These are phyloP conservation scores for Amphipyra berbera DNA, from an alignment of 2,888 invertebrate species.

Conservation along the genomic window DNA sequence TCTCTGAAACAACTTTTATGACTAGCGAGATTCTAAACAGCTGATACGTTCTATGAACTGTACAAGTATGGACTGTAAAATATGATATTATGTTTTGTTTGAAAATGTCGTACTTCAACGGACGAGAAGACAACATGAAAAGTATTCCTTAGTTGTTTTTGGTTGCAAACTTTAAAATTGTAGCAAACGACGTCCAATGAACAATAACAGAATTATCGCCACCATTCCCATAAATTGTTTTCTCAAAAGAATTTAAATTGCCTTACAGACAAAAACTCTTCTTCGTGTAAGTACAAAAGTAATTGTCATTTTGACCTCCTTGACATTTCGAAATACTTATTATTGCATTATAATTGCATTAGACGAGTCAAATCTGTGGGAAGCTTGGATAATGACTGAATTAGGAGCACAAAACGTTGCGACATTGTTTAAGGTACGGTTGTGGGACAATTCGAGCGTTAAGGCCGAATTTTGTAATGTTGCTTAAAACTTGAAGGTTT, in stretches of 20 bases:
- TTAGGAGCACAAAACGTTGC: constrained; percentile 48
- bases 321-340: constrained; percentile 19
- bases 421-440: constrained; percentile 22
- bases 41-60: neutral
- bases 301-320: constrained; percentile 3
- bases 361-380: constrained; percentile 33
- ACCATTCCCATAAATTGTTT: neutral
- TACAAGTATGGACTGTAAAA: neutral
- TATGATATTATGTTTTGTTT: neutral
- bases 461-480: constrained; percentile 52
- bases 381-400: constrained; percentile 40
- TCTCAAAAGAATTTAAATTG: neutral
- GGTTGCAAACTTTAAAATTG: neutral
- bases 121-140: no score
- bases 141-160: neutral
- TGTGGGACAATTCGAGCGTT: constrained; percentile 42
- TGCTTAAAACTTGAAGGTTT: constrained; percentile 17
- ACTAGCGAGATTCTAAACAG: neutral
- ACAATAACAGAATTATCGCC: neutral
- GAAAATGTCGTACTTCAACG: no score
- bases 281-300: constrained; percentile 12
- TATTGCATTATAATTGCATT: constrained; percentile 33
- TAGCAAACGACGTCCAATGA: neutral
- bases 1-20: neutral
- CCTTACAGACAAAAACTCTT: constrained; percentile 3